Conservation (phyloP, 2,888 invertebrate genomes). For the Catocala sponsa region DNA sequence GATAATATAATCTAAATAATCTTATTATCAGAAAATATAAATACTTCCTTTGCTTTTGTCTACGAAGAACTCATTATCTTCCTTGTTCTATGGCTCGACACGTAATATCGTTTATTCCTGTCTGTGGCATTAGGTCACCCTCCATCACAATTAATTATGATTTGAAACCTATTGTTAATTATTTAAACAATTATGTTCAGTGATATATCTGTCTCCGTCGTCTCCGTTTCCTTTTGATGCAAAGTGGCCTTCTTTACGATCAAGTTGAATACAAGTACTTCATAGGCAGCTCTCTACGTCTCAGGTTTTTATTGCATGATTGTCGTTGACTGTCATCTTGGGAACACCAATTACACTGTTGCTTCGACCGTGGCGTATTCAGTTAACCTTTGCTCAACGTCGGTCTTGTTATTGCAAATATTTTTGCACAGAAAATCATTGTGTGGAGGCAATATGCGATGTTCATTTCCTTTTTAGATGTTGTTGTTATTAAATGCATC, state of each 20-base stretch:
- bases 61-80: too few species aligned
- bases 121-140: neutral
- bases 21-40: neutral
- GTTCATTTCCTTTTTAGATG: constrained; percentile 2
- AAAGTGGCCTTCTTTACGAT: constrained; percentile 26
- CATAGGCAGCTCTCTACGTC: constrained; percentile 41
- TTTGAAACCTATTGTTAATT: neutral
- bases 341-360: constrained; percentile 68
- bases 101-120: too few species aligned
- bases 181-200: neutral
- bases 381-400: constrained; percentile 51
- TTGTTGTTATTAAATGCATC: constrained; percentile 1
- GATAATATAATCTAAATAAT: neutral
- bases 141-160: neutral
- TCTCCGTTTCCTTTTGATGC: constrained; percentile 1
- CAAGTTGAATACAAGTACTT: constrained; percentile 24
- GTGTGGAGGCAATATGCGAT: constrained; percentile 16
- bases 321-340: constrained; percentile 67
- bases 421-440: constrained; percentile 22
- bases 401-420: constrained; percentile 36
- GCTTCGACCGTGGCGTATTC: constrained; percentile 60
- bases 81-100: too few species aligned
- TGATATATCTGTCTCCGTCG: neutral
- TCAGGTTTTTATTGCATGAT: constrained; percentile 72
- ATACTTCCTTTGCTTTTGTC: too few species aligned